phyloP scores from a whole-genome alignment of 1,140 invertebrate species.

The Branchinecta lindahli region DNA sequence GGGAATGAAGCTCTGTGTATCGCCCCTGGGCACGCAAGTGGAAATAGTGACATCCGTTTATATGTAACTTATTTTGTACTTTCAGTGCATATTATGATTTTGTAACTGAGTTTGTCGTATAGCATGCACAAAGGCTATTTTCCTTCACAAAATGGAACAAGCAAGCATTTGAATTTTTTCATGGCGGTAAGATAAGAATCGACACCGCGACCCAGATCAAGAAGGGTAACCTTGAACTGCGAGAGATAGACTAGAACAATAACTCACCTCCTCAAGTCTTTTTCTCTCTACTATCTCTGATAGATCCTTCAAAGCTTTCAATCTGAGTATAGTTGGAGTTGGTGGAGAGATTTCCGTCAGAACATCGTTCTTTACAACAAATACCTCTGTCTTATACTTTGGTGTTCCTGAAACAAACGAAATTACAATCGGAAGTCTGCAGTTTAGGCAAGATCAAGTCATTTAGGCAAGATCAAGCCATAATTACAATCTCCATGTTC shows the following conservation, averaged over 20 bases:
- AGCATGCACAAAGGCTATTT: too few relatives aligned
- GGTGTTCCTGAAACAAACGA: background rate
- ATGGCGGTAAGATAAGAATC: background rate
- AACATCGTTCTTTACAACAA: background rate
- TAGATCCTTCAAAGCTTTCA: slow-evolving; percentile 6
- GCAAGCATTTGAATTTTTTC: background rate
- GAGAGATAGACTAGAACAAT: background rate
- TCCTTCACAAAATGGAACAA: background rate
- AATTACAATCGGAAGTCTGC: too few relatives aligned
- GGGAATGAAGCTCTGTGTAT: too few relatives aligned
- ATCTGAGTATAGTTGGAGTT: background rate
- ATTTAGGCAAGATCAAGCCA: background rate
- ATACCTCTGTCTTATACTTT: background rate
- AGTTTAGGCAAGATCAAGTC: background rate
- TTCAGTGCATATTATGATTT: too few relatives aligned
- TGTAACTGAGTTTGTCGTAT: too few relatives aligned
- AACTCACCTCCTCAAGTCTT: background rate
- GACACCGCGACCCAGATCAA: background rate
- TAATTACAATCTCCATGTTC: background rate
- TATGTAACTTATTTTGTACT: too few relatives aligned
- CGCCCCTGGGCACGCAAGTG: too few relatives aligned
- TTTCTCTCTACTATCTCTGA: background rate
- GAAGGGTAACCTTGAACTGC: background rate
- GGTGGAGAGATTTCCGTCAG: background rate
- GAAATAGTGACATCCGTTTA: too few relatives aligned